These are phyloP conservation scores for Bombycilla garrulus DNA, from an alignment of 2,113 vertebrate genomes.

Conservation along the genomic window DNA sequence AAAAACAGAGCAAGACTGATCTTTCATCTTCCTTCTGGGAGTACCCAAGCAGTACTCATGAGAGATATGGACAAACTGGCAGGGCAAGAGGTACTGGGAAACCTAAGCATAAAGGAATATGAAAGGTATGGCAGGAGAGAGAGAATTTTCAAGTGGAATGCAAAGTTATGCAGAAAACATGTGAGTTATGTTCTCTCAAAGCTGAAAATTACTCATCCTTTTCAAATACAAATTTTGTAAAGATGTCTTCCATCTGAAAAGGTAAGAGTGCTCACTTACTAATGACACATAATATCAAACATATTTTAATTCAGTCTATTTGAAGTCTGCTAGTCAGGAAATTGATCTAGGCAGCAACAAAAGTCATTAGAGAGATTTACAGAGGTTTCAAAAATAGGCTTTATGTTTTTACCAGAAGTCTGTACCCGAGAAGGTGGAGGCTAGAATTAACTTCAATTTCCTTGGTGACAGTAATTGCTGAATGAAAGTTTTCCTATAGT, in stretches of 20 bases:
- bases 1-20: constrained; percentile 28
- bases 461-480: constrained; percentile 5
- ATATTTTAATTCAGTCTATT: constrained; percentile 55
- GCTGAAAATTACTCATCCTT: constrained; percentile 68
- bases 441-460: constrained; percentile 30
- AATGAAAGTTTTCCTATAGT: neutral
- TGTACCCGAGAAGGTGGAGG: constrained; percentile 29
- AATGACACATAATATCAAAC: constrained; percentile 40
- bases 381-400: constrained; percentile 29
- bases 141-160: constrained; percentile 60
- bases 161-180: constrained; percentile 54
- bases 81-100: constrained; percentile 33
- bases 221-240: constrained; percentile 77
- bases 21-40: constrained; percentile 61
- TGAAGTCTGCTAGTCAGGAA: constrained; percentile 43
- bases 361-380: constrained; percentile 49
- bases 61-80: constrained; percentile 34
- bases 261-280: constrained; percentile 62
- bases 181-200: constrained; percentile 55
- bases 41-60: neutral
- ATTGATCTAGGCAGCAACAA: constrained; percentile 23
- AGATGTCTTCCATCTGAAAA: constrained; percentile 59
- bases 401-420: constrained; percentile 27
- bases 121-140: constrained; percentile 49
- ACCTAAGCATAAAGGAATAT: constrained; percentile 34